Evolutionary conservation across 92 coral and sea anemone species (phyloP).

Genomic region (Isaurus tuberculatus): DNA sequence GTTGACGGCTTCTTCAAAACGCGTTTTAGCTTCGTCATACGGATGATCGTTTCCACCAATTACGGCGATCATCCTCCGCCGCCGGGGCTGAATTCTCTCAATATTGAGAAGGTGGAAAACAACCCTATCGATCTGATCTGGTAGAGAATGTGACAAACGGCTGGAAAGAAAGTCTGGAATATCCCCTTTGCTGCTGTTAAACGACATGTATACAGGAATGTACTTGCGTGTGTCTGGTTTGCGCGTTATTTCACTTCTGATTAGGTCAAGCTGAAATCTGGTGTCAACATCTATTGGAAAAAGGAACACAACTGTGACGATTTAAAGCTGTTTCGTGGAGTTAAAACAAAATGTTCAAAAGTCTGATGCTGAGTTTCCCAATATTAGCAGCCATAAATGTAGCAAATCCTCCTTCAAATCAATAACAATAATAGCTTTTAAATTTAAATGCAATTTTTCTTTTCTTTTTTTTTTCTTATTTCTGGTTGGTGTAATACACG

Average conservation of each 20-base stretch:
- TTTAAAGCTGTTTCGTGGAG: not conserved
- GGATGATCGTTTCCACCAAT: conserved; percentile 83
- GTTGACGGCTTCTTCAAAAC: conserved; percentile 61
- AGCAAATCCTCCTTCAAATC: no score
- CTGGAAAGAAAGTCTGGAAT: conserved; percentile 71
- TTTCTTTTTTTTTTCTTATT: no score
- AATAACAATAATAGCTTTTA: no score
- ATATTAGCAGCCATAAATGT: no score
- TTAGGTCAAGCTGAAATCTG: conserved; percentile 73
- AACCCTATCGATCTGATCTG: conserved; percentile 73
- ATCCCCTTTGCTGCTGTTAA: conserved; percentile 66
- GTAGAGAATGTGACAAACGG: conserved; percentile 68
- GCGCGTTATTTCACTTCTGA: conserved; percentile 72
- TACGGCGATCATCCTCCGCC: conserved; percentile 71
- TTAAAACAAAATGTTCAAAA: no score
- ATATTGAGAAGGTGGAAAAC: conserved; percentile 77
- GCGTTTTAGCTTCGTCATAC: conserved; percentile 67
- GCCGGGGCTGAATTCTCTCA: conserved; percentile 77
- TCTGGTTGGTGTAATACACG: no score
- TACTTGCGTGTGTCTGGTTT: conserved; percentile 73
- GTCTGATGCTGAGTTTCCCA: no score
- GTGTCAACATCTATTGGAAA: conserved; percentile 59
- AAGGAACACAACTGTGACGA: not conserved
- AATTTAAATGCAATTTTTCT: no score
- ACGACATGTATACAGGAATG: conserved; percentile 77